Percentiles rank a stretch among this genome's conserved stretches.
Conservation (phyloP, 1,140 invertebrate species). For the Pectinophora gossypiella region DNA sequence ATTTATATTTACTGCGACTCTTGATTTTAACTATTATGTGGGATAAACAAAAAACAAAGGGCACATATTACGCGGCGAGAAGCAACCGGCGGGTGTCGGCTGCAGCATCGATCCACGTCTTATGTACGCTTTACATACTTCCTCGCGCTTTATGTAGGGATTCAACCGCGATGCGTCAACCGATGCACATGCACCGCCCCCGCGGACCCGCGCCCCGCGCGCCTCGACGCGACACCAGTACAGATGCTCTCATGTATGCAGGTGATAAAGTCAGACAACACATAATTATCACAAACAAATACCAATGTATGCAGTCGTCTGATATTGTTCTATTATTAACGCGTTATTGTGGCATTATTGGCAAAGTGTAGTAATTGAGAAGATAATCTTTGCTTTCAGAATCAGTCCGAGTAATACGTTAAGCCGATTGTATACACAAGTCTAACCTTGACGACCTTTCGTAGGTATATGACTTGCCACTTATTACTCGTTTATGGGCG, state of each 20-base stretch:
- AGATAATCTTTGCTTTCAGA: too few species aligned
- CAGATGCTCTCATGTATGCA: slow-evolving; percentile 4
- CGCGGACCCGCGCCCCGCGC: slow-evolving; percentile 16
- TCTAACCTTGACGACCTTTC: background rate
- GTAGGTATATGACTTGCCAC: background rate
- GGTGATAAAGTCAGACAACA: too few species aligned
- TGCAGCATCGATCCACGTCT: slow-evolving; percentile 63
- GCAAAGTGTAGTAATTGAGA: too few species aligned
- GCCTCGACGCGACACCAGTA: slow-evolving; percentile 17
- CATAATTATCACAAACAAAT: too few species aligned
- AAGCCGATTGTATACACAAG: too few species aligned
- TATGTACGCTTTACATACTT: slow-evolving; percentile 67
- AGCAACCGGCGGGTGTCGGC: slow-evolving; percentile 41
- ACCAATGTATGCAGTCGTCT: too few species aligned
- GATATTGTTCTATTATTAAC: too few species aligned
- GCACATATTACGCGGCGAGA: slow-evolving; percentile 10
- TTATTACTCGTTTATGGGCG: background rate
- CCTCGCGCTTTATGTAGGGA: slow-evolving; percentile 60
- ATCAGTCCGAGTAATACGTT: too few species aligned
- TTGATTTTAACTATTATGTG: slow-evolving; percentile 32
- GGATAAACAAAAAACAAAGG: background rate
- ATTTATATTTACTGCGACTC: too few species aligned
- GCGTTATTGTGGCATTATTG: too few species aligned
- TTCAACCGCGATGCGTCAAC: slow-evolving; percentile 68
- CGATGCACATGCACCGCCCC: slow-evolving; percentile 59